A percentile compares a stretch with the other conserved stretches of the same genome.
phyloP scores from a whole-genome alignment of 30 jellyfish, hydroid and myxozoan species.

The Hydractinia symbiolongicarpus region DNA sequence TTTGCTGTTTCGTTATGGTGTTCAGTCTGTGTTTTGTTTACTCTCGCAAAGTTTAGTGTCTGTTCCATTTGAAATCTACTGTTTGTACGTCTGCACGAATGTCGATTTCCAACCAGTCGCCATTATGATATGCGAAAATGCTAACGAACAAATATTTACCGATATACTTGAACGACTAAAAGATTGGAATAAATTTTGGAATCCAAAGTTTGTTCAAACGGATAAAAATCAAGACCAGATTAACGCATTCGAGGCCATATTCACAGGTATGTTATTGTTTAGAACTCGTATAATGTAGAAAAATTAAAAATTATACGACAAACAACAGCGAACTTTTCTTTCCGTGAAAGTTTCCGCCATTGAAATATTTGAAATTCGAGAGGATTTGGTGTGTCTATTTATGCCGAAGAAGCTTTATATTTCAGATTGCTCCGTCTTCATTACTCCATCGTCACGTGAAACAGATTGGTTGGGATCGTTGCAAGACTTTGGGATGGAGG shows the following conservation, averaged over 20 bases:
- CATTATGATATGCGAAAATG: neutral
- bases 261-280: no score
- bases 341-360: no score
- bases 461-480: neutral
- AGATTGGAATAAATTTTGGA: neutral
- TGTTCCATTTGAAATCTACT: conserved; percentile 7
- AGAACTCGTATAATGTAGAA: no score
- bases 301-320: no score
- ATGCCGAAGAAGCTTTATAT: neutral
- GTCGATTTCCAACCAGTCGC: conserved; percentile 3
- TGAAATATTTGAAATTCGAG: no score
- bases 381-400: no score
- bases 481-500: neutral
- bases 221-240: neutral
- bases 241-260: no score
- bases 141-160: neutral
- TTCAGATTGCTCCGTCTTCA: neutral
- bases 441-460: neutral
- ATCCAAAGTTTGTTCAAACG: neutral
- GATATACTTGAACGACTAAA: neutral
- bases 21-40: neutral
- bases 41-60: conserved; percentile 4
- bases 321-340: no score
- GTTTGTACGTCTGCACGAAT: neutral
- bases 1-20: conserved; percentile 3